A percentile compares a stretch with the other conserved stretches of the same genome.
Conservation (phyloP, 2,888 invertebrate genomes). For the Heliconius hortense region DNA sequence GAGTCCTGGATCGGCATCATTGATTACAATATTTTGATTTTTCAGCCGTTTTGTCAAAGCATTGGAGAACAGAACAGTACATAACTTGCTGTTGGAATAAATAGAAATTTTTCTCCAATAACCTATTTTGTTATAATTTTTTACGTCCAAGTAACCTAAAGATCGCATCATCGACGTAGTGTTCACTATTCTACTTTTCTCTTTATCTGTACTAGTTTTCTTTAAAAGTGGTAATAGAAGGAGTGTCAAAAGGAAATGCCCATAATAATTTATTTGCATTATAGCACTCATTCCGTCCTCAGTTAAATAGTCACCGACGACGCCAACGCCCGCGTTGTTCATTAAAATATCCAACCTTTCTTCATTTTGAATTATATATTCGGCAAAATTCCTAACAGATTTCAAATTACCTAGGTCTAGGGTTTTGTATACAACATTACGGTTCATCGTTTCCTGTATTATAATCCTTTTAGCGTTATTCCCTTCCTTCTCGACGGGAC, state of each 20-base stretch:
- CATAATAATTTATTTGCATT: slow-evolving; percentile 96
- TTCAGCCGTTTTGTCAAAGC: slow-evolving; percentile 85
- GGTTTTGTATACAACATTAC: slow-evolving; percentile 84
- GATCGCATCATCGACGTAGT: slow-evolving; percentile 88
- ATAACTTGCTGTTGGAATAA: slow-evolving; percentile 86
- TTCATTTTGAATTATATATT: slow-evolving; percentile 45
- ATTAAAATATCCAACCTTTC: slow-evolving; percentile 88
- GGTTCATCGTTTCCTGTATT: slow-evolving; percentile 82
- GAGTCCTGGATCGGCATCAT: slow-evolving; percentile 90
- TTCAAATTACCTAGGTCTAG: slow-evolving; percentile 85
- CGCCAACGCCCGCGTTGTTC: slow-evolving; percentile 92
- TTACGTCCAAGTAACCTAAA: slow-evolving; percentile 83
- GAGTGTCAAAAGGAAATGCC: slow-evolving; percentile 93
- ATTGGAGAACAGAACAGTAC: slow-evolving; percentile 85
- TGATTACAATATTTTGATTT: slow-evolving; percentile 85
- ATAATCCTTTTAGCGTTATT: slow-evolving; percentile 78
- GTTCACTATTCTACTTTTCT: slow-evolving; percentile 86
- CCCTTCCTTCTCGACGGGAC: slow-evolving; percentile 62
- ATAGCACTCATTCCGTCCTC: slow-evolving; percentile 91
- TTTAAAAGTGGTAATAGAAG: slow-evolving; percentile 90
- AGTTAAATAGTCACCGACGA: slow-evolving; percentile 78
- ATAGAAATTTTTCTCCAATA: slow-evolving; percentile 60
- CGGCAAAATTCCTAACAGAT: slow-evolving; percentile 57
- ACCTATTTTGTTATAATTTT: slow-evolving; percentile 82
- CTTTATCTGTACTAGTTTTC: slow-evolving; percentile 69